Evolutionary conservation across 2,888 invertebrate genomes (phyloP).

Genomic region (Autographa gamma): DNA sequence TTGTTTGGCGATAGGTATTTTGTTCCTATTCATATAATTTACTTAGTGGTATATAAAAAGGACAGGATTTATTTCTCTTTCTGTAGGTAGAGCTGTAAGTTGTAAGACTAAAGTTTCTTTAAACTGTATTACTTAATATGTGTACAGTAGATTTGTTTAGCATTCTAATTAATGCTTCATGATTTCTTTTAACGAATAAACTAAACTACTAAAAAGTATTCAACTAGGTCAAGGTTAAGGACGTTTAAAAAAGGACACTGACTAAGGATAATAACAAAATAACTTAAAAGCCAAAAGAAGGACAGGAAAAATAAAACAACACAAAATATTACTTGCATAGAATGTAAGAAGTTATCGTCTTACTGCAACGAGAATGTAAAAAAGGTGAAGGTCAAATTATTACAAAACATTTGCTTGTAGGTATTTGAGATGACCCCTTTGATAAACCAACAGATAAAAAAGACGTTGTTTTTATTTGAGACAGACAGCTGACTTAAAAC

Average conservation of each 20-base stretch:
- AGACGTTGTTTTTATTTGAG: too few relatives aligned
- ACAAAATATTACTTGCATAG: constrained; percentile 23
- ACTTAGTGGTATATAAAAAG: too few relatives aligned
- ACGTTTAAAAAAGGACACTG: neutral
- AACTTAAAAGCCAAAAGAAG: constrained; percentile 5
- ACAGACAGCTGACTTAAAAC: neutral
- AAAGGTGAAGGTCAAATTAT: constrained; percentile 22
- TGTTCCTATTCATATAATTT: neutral
- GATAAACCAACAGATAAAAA: neutral
- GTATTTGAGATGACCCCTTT: constrained; percentile 8
- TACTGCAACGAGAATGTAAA: constrained; percentile 18
- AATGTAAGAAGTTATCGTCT: neutral
- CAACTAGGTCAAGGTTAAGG: constrained; percentile 1
- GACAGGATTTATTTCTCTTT: too few relatives aligned
- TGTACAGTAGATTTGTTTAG: too few relatives aligned
- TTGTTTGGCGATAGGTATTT: neutral
- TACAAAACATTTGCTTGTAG: constrained; percentile 10
- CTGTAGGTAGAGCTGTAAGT: too few relatives aligned
- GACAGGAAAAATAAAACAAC: constrained; percentile 26
- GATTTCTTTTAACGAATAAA: neutral
- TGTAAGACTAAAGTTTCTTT: too few relatives aligned
- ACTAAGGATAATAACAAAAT: neutral
- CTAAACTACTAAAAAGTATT: neutral
- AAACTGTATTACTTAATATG: too few relatives aligned
- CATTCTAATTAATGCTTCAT: too few relatives aligned